These are phyloP conservation scores for Erebia ligea DNA, from an alignment of 2,888 invertebrate species.

Conservation along the genomic window DNA sequence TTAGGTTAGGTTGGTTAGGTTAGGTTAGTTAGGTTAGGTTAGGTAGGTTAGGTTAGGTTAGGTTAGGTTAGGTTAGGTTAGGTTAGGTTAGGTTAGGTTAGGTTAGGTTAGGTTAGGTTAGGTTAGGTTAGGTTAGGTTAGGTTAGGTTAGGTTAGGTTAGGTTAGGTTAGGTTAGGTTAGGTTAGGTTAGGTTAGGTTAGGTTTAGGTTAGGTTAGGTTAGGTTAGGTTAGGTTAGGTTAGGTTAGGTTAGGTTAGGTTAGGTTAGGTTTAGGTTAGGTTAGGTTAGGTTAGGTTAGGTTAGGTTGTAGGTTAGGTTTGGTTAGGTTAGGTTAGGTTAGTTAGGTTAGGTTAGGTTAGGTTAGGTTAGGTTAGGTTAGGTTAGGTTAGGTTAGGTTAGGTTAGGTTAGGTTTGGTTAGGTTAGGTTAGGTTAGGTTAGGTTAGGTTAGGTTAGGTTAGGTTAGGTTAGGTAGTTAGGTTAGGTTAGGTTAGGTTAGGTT, in stretches of 20 bases:
- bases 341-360: constrained; percentile 40
- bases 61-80: constrained; percentile 41
- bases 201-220: constrained; percentile 39
- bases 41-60: constrained; percentile 37
- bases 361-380: constrained; percentile 14
- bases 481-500: constrained; percentile 47
- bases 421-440: constrained; percentile 34
- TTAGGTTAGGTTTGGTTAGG: too few species aligned
- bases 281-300: constrained; percentile 39
- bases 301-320: too few species aligned
- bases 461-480: too few species aligned
- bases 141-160: constrained; percentile 16
- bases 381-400: constrained; percentile 30
- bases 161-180: too few species aligned
- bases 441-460: constrained; percentile 44
- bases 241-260: constrained; percentile 38
- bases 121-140: too few species aligned
- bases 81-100: constrained; percentile 39
- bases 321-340: too few species aligned
- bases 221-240: constrained; percentile 29
- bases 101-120: too few species aligned
- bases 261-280: constrained; percentile 36
- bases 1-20: too few species aligned
- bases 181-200: constrained; percentile 40
- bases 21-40: too few species aligned